A percentile compares a stretch with the other conserved stretches of the same genome.
phyloP scores from a whole-genome alignment of 2,113 vertebrate species.

The Cyrtonyx montezumae region DNA sequence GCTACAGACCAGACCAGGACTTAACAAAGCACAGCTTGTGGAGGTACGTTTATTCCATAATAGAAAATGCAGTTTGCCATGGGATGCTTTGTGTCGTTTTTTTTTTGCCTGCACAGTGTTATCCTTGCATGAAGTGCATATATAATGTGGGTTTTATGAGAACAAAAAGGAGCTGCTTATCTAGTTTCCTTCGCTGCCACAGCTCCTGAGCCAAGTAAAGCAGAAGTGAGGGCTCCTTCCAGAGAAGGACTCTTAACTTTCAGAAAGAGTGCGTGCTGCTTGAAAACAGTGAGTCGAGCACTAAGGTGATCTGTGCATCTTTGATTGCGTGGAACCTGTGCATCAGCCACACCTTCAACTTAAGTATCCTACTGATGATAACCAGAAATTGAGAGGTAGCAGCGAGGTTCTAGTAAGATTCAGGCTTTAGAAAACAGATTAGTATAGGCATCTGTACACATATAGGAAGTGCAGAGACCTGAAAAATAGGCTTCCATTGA shows the following conservation, averaged over 20 bases:
- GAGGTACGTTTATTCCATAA: conserved; percentile 77
- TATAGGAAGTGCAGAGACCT: neutral
- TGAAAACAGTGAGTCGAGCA: neutral
- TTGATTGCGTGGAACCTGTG: neutral
- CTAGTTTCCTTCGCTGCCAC: neutral
- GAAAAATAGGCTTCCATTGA: neutral
- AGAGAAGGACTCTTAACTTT: neutral
- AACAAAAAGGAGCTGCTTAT: conserved; percentile 40
- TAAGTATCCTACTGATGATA: neutral
- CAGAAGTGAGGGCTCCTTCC: conserved; percentile 7
- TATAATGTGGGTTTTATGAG: conserved; percentile 16
- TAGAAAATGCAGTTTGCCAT: conserved; percentile 1
- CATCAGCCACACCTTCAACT: neutral
- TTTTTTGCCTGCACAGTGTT: neutral
- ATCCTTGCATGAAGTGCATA: neutral
- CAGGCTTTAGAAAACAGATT: neutral
- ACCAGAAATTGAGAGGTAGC: neutral
- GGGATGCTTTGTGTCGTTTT: neutral
- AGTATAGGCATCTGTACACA: neutral
- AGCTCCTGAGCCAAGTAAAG: conserved; percentile 5
- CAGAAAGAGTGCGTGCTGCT: neutral
- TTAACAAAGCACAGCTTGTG: conserved; percentile 89
- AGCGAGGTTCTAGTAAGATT: neutral
- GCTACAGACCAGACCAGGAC: conserved; percentile 85
- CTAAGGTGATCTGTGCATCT: neutral